These are phyloP conservation scores for Brenthis hecate DNA, from an alignment of 2,888 invertebrate species.

Conservation along the genomic window DNA sequence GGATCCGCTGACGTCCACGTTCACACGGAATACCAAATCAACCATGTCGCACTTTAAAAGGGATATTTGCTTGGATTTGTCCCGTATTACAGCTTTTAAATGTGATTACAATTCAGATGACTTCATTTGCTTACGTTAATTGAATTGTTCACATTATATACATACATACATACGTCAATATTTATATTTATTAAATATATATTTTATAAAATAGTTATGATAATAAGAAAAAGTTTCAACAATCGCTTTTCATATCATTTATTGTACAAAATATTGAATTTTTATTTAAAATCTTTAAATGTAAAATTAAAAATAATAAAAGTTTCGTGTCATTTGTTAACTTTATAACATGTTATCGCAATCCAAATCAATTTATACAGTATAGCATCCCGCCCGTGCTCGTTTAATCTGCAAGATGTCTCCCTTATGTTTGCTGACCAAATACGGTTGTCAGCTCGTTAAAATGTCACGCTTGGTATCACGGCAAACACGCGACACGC, in stretches of 20 bases:
- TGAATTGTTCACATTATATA: neutral
- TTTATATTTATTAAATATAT: no score
- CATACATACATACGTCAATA: neutral
- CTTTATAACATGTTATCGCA: neutral
- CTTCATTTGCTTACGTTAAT: conserved; percentile 1
- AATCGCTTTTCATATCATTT: no score
- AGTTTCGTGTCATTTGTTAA: neutral
- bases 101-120: conserved; percentile 14
- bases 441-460: conserved; percentile 57
- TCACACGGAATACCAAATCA: conserved; percentile 39
- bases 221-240: no score
- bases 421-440: conserved; percentile 52
- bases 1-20: conserved; percentile 26
- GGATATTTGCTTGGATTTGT: conserved; percentile 24
- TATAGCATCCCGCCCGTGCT: conserved; percentile 9
- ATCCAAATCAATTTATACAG: conserved; percentile 16
- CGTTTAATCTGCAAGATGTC: conserved; percentile 64
- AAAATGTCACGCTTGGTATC: conserved; percentile 60
- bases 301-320: neutral
- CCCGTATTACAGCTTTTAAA: conserved; percentile 14
- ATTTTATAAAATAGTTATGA: no score
- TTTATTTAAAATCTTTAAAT: neutral
- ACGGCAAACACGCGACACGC: conserved; percentile 43
- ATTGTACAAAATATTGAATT: neutral
- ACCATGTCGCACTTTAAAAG: conserved; percentile 24